Conservation (phyloP, 1,140 invertebrate genomes). For the Oedothorax gibbosus region DNA sequence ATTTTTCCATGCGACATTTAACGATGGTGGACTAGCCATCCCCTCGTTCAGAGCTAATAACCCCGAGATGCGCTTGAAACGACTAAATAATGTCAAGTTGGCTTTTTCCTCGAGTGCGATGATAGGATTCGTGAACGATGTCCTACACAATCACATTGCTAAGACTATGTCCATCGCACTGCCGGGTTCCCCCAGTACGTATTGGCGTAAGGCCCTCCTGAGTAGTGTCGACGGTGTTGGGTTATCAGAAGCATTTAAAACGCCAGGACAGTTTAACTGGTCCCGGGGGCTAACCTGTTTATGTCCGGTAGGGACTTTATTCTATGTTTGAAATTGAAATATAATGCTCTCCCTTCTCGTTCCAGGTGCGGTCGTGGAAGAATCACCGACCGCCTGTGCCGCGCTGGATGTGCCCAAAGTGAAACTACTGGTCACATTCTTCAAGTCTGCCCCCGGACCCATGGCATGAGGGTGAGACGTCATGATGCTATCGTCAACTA, state of each 20-base stretch:
- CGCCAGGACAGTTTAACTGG: neutral
- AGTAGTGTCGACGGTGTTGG: neutral
- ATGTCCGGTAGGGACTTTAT: neutral
- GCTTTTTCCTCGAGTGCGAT: neutral
- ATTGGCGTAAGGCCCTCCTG: neutral
- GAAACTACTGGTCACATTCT: neutral
- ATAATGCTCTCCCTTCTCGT: neutral
- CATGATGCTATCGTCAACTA: neutral
- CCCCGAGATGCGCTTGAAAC: neutral
- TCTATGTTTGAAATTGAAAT: neutral
- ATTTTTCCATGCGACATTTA: neutral
- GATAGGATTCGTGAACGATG: neutral
- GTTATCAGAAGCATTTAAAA: neutral
- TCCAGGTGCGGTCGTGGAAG: neutral
- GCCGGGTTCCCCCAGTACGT: rapidly evolving
- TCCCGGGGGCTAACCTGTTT: neutral
- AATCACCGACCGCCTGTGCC: neutral
- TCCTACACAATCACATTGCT: neutral
- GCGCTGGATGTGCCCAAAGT: neutral
- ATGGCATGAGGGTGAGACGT: neutral
- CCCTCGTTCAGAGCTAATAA: neutral
- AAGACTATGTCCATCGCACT: neutral
- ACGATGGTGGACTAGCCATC: neutral
- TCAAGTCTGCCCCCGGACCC: neutral
- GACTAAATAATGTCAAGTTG: neutral